A percentile compares a stretch with the other conserved stretches of the same genome.
phyloP scores from a whole-genome alignment of 2,888 invertebrate genomes.

The Diaphora mendica region DNA sequence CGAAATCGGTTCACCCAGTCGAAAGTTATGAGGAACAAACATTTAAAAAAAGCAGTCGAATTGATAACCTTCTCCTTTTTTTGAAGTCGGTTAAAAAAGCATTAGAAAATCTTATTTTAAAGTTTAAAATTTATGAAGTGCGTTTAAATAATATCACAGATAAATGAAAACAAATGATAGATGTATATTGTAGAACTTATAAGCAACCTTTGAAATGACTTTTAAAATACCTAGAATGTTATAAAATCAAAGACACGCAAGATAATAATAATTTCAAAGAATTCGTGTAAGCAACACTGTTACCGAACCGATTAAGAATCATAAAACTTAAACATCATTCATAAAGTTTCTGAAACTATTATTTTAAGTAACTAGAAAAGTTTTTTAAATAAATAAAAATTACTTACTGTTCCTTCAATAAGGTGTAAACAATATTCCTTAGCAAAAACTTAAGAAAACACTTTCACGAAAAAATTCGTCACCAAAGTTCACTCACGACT shows the following conservation, averaged over 20 bases:
- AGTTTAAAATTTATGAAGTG: too few species aligned
- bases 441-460: conserved; percentile 47
- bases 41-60: too few species aligned
- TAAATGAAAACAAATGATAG: too few species aligned
- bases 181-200: too few species aligned
- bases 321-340: background rate
- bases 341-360: background rate
- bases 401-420: conserved; percentile 37
- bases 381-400: conserved; percentile 1
- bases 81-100: too few species aligned
- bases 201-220: too few species aligned
- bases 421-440: conserved; percentile 44
- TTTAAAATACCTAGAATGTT: background rate
- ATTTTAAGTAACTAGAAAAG: conserved; percentile 7
- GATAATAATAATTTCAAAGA: background rate
- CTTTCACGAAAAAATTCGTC: conserved; percentile 47
- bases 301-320: background rate
- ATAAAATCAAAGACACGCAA: background rate
- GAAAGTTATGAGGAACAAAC: too few species aligned
- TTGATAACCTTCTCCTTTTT: too few species aligned
- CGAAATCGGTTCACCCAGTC: too few species aligned
- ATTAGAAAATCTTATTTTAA: background rate
- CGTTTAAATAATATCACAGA: too few species aligned
- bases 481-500: conserved; percentile 64
- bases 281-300: background rate